Base-by-base conservation (phyloP, 2,797 vertebrate genomes). In the Cyclopterus lumpus region DNA sequence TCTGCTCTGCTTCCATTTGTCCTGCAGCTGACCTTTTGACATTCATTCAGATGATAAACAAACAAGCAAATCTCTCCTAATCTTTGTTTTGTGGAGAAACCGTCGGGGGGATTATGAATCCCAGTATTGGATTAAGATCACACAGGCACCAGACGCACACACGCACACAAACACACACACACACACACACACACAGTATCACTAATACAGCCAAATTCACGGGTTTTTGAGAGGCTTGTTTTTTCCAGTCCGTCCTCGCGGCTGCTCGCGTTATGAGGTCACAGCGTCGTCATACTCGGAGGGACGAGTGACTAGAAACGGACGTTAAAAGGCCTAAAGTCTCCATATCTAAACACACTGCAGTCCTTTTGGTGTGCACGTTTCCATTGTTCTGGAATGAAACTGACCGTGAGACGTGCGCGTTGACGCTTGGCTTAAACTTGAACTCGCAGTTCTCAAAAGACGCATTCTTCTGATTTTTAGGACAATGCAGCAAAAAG, bases 81-180 rank as follows among this genome's bases (percentile, higher is more conserved):
- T 84, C 86, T 86, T 77, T 81, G 79, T 87, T 86, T 71, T 51
- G 81, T 79, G 70, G 75, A 59, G 69, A 88, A 79, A 83, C 86
- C 87, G 77, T 69, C 59, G 70, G 65, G 65, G 67, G 80, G 73
- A 82, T 87, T 81, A 79, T 26, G 22, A 66, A 71, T 73, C 64
- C 38, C 71, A 79, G 73, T 42, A 42, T 63, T 89, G 86, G 84
- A 86, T 85, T 80, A 77, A 55, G 82, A 88, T 84, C 74, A 85
- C 73, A 86, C 57, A 76, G 63, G 80, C 76, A 71, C 16, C 71
- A 78, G 58, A 81, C 26, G 70, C 80, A 68, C 76, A 58, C 76
- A 8, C 36, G 36, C 36, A 36, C 36, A 36, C 36, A 36, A 36
- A 36, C 36, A 36, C 36, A 36, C 36, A 38, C 36, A 38, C 36